Evolutionary conservation across 2,888 invertebrate genomes (phyloP).

Genomic region (Spilosoma lubricipeda): DNA sequence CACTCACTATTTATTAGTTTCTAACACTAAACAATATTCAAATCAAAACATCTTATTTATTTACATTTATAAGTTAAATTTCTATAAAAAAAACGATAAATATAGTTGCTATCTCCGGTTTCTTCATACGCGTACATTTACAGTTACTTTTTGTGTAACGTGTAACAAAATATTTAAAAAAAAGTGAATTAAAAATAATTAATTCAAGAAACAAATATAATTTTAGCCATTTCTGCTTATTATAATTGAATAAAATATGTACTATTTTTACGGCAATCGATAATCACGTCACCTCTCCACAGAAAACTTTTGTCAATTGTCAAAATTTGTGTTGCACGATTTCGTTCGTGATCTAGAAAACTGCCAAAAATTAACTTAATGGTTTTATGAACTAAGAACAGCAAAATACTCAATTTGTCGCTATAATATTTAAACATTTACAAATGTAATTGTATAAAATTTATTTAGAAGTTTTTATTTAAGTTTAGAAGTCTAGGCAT

Average conservation of each 20-base stretch:
- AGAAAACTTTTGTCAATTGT: conserved; percentile 14
- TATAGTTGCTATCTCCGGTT: conserved; percentile 9
- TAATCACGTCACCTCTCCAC: conserved; percentile 20
- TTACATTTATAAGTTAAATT: background rate
- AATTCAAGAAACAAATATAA: background rate
- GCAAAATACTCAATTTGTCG: background rate
- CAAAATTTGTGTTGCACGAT: conserved; percentile 6
- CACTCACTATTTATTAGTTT: background rate
- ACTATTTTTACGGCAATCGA: conserved; percentile 21
- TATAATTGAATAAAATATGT: background rate
- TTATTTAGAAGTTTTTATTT: no score
- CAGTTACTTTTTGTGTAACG: conserved; percentile 10
- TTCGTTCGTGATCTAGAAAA: background rate
- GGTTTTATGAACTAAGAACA: background rate
- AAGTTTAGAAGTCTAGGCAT: no score
- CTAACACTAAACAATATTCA: background rate
- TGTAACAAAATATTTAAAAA: background rate
- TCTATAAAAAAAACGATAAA: conserved; percentile 8
- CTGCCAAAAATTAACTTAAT: conserved; percentile 6
- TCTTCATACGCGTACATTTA: conserved; percentile 3
- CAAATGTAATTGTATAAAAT: no score
- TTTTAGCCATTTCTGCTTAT: background rate
- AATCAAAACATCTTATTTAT: background rate
- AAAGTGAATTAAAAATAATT: background rate
- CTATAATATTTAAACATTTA: background rate